A percentile compares a stretch with the other conserved stretches of the same genome.
Evolutionary conservation across 1,140 invertebrate genomes (phyloP).

Genomic region (Zophobas morio): DNA sequence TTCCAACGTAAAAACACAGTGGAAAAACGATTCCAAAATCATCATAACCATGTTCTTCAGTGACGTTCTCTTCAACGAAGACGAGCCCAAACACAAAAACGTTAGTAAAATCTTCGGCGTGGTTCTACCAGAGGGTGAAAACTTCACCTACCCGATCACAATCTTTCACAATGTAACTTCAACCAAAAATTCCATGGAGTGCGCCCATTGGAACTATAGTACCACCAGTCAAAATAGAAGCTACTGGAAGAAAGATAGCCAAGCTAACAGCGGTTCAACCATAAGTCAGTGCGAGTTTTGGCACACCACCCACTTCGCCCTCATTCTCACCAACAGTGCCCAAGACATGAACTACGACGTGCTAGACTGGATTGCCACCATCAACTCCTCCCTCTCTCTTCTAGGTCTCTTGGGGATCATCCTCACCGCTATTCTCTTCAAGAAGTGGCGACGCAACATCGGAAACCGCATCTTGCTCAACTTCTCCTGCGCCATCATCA

Average conservation of each 20-base stretch:
- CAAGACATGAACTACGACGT: too few relatives aligned
- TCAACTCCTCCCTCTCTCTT: background rate
- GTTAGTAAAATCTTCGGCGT: conserved; percentile 58
- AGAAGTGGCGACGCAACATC: conserved; percentile 74
- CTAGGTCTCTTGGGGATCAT: conserved; percentile 68
- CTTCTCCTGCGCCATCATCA: conserved; percentile 71
- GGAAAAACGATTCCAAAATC: conserved; percentile 45
- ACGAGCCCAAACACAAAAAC: background rate
- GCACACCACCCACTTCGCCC: too few relatives aligned
- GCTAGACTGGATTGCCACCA: too few relatives aligned
- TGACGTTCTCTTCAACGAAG: conserved; percentile 57
- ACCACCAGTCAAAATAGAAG: too few relatives aligned
- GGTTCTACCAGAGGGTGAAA: conserved; percentile 38
- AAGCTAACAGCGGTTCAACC: too few relatives aligned
- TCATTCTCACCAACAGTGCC: too few relatives aligned
- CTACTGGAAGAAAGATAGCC: too few relatives aligned
- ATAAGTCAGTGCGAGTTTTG: too few relatives aligned
- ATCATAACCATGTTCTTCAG: conserved; percentile 51
- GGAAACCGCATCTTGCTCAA: conserved; percentile 77
- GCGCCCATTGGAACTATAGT: too few relatives aligned
- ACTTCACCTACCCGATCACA: too few relatives aligned
- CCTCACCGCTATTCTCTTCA: conserved; percentile 73
- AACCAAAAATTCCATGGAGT: background rate
- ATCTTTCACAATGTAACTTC: background rate
- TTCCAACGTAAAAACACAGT: conserved; percentile 49